These are phyloP conservation scores for Drosophila dunni DNA, from an alignment of 1,140 invertebrate species.

Conservation along the genomic window DNA sequence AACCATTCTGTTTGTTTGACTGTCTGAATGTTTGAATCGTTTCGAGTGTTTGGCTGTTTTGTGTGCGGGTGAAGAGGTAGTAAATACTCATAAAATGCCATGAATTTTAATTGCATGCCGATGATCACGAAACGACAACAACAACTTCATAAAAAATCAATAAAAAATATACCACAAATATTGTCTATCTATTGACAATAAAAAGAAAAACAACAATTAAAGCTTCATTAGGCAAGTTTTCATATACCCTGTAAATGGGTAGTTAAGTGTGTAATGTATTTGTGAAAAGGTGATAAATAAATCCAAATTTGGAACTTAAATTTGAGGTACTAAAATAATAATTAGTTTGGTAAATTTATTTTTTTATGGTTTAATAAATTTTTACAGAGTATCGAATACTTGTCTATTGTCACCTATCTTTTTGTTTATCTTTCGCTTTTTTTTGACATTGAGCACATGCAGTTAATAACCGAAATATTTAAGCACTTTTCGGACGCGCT, in stretches of 20 bases:
- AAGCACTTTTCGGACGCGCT: constrained; percentile 25
- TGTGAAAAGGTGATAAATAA: neutral
- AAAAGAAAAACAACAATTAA: constrained; percentile 55
- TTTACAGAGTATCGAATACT: neutral
- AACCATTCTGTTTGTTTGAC: constrained; percentile 8
- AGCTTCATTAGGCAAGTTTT: constrained; percentile 56
- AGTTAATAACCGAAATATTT: constrained; percentile 46
- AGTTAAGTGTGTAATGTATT: neutral
- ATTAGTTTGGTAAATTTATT: too few relatives aligned
- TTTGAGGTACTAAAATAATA: too few relatives aligned
- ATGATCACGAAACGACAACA: constrained; percentile 28
- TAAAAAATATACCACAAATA: constrained; percentile 50
- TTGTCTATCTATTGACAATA: constrained; percentile 20
- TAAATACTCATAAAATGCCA: constrained; percentile 55
- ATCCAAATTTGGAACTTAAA: too few relatives aligned
- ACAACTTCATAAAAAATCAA: constrained; percentile 34
- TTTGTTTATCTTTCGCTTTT: neutral
- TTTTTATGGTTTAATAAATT: too few relatives aligned
- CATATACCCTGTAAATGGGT: constrained; percentile 13
- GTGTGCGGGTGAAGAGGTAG: constrained; percentile 52
- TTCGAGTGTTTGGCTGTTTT: constrained; percentile 5
- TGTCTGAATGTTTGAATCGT: neutral
- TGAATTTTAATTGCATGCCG: constrained; percentile 66
- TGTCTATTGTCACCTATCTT: neutral
- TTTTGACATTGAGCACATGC: constrained; percentile 33